Evolutionary conservation across 1,140 invertebrate genomes (phyloP), one percentile per base, ranked within the genome.

Genomic region (Paraescarpia echinospica): DNA sequence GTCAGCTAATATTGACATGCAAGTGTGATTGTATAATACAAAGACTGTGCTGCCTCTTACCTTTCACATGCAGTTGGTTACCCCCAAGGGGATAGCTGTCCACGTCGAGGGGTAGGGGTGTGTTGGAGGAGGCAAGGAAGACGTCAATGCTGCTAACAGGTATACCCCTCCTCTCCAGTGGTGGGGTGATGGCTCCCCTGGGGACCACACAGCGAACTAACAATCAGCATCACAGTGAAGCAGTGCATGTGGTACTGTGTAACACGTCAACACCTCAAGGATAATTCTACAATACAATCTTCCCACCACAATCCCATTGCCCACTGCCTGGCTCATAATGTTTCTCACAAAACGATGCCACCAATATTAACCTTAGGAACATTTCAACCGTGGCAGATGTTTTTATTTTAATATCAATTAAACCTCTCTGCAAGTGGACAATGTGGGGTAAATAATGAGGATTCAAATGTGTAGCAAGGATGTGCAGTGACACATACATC

Each of bases 21-120:
- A 51, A 51, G 48, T 51, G 14, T 77, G 59, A 14, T 27, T 77
- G 27, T 41, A 41, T 41, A 77, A 77, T 27, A 77, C 59, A 77
- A 77, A 22, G 59, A 18, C 4, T 27, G 59, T 18, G 4, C 22
- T 77, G 59, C 59, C 59, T 18, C 59, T 89, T 96, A 97, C 97
- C 97, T 96, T 96, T 97, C 93, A 98, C 96, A 94, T 97, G 96
- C 35, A 98, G 96, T 94, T 97, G 97, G 95, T 97, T 97, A 41
- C 97, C 97, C 93, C 97, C 97, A 9, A 98, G 96, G 94, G 96
- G 96, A 34, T 97, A 97, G 51, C 97, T 97, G 94, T 97, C 97
- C 33, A 97, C 97, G 27, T 96, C 96, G 93, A 97, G 95, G 90
- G 97, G 96, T 93, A 97, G 96, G 91, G 97, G 97, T 91, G 96